Conservation (phyloP, 2,113 vertebrate genomes). For the Lophura nycthemera region DNA sequence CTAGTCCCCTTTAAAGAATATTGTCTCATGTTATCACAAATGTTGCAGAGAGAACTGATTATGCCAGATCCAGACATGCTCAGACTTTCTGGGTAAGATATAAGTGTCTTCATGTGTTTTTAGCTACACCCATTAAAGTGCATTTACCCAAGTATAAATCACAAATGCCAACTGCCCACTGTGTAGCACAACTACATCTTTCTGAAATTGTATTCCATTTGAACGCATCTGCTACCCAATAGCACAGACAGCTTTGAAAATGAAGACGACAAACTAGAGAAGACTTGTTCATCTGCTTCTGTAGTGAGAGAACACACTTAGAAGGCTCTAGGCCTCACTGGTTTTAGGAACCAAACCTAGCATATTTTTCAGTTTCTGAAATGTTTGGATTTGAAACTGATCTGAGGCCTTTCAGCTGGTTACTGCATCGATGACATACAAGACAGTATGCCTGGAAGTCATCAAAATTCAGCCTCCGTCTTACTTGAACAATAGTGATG, state of each 20-base stretch:
- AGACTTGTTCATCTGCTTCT: background rate
- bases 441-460: background rate
- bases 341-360: background rate
- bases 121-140: background rate
- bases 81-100: background rate
- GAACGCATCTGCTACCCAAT: background rate
- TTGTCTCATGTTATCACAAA: background rate
- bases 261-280: background rate
- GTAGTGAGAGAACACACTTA: background rate
- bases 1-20: background rate
- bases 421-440: background rate
- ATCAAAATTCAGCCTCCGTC: constrained; percentile 9
- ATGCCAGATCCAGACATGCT: background rate
- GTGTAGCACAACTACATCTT: background rate
- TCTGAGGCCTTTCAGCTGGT: background rate
- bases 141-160: background rate
- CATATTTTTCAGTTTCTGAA: background rate
- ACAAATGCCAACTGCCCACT: background rate
- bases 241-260: constrained; percentile 10
- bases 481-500: background rate
- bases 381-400: background rate
- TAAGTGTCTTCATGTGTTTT: background rate
- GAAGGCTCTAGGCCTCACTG: background rate
- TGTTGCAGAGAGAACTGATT: background rate
- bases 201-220: background rate